These are phyloP conservation scores for Chaetodon trifascialis DNA, from an alignment of 2,113 vertebrate genomes.

Conservation along the genomic window DNA sequence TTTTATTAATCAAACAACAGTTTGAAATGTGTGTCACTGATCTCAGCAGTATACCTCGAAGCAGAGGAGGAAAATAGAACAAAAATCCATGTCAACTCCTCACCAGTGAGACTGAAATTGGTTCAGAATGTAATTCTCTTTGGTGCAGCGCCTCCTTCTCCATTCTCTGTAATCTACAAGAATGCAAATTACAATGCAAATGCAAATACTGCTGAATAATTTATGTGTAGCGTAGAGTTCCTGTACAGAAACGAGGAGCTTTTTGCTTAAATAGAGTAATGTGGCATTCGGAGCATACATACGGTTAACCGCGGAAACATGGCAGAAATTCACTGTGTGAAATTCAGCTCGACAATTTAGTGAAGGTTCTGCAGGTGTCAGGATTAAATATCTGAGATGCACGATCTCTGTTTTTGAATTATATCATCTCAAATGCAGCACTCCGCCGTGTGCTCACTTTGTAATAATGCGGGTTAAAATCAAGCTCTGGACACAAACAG, in stretches of 20 bases:
- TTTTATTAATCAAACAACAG: slow-evolving; percentile 86
- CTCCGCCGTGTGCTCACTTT: neutral
- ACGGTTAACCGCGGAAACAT: slow-evolving; percentile 54
- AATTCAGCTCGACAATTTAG: slow-evolving; percentile 44
- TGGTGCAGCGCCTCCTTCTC: slow-evolving; percentile 75
- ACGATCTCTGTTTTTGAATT: slow-evolving; percentile 9
- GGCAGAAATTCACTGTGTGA: slow-evolving; percentile 28
- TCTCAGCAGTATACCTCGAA: slow-evolving; percentile 79
- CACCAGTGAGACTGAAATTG: slow-evolving; percentile 74
- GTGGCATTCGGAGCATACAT: slow-evolving; percentile 60
- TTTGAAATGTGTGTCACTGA: slow-evolving; percentile 82
- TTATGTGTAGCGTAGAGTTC: slow-evolving; percentile 71
- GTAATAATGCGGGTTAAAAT: neutral
- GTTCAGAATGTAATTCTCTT: slow-evolving; percentile 77
- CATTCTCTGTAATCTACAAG: slow-evolving; percentile 77
- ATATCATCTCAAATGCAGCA: slow-evolving; percentile 1
- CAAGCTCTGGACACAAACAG: slow-evolving; percentile 1
- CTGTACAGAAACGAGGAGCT: slow-evolving; percentile 60
- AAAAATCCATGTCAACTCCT: slow-evolving; percentile 75
- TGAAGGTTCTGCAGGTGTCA: slow-evolving; percentile 46
- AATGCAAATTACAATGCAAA: slow-evolving; percentile 83
- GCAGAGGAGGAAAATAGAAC: slow-evolving; percentile 73
- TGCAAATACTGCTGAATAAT: slow-evolving; percentile 83
- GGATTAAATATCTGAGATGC: slow-evolving; percentile 18
- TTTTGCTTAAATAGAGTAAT: slow-evolving; percentile 71